phyloP scores from a whole-genome alignment of 2,113 vertebrate species.

The Spilogale gracilis region DNA sequence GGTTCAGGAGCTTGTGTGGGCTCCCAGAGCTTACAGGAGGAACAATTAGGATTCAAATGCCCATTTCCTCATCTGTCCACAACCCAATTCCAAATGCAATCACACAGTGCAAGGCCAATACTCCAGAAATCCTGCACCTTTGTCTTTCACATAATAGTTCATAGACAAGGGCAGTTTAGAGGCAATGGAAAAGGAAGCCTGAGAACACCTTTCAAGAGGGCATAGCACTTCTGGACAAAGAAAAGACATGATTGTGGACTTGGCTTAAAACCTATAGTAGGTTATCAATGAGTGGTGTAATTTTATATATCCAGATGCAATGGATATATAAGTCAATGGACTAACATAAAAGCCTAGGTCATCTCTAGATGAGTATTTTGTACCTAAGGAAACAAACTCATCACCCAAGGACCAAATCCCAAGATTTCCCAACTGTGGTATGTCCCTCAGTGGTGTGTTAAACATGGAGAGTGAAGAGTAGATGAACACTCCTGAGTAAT shows the following conservation, averaged over 20 bases:
- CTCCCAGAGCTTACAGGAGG: neutral
- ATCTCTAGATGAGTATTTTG: neutral
- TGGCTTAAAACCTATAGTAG: neutral
- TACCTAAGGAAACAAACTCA: neutral
- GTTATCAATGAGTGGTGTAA: neutral
- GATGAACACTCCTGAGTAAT: neutral
- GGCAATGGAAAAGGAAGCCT: neutral
- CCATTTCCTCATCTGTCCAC: neutral
- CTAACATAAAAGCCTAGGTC: neutral
- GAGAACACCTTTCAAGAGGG: neutral
- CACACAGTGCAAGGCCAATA: neutral
- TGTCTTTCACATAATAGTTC: neutral
- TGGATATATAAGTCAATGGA: neutral
- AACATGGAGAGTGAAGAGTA: neutral
- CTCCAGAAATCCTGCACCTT: neutral
- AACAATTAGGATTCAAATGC: neutral
- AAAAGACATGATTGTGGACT: neutral
- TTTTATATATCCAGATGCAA: neutral
- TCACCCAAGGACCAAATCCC: neutral
- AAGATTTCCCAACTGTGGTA: neutral
- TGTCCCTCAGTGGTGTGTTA: neutral
- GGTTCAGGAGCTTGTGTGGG: neutral
- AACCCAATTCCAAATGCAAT: neutral
- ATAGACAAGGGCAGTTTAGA: neutral
- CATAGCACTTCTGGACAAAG: neutral